Evolutionary conservation across 2,888 invertebrate species (phyloP).

Genomic region (Agrochola macilenta): DNA sequence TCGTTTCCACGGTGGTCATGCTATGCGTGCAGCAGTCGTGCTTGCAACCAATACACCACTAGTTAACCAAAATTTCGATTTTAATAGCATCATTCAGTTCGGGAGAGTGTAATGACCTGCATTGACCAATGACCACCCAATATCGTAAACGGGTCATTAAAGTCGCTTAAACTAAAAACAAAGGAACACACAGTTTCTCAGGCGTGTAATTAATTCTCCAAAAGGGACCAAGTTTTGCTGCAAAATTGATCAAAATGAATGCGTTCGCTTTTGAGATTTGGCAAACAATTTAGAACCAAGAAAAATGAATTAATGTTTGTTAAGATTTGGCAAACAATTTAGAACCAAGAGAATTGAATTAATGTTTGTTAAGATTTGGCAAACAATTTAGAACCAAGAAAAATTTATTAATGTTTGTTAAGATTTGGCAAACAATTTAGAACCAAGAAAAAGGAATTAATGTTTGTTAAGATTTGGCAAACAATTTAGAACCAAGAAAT

Average conservation of each 20-base stretch:
- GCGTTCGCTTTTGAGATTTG: conserved; percentile 3
- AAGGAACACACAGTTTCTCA: conserved; percentile 18
- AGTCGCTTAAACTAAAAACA: conserved; percentile 26
- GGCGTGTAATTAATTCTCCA: conserved; percentile 33
- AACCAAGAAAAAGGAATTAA: background rate
- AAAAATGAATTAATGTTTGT: too few species aligned
- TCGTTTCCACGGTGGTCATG: too few species aligned
- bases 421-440: background rate
- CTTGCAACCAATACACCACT: too few species aligned
- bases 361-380: background rate
- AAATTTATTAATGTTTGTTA: background rate
- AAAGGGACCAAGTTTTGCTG: conserved; percentile 13
- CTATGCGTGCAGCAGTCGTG: too few species aligned
- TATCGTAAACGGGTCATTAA: conserved; percentile 20
- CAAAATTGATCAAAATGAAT: conserved; percentile 8
- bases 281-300: background rate
- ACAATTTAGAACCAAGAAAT: too few species aligned
- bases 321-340: too few species aligned
- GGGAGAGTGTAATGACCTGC: conserved; percentile 13
- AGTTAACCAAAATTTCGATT: conserved; percentile 5
- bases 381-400: too few species aligned
- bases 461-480: too few species aligned
- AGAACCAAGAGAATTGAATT: too few species aligned
- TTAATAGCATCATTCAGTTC: conserved; percentile 2
- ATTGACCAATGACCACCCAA: conserved; percentile 40